Percentiles rank a stretch among this genome's conserved stretches.
phyloP scores from a whole-genome alignment of 2,888 invertebrate species.

The Ophion costatus region DNA sequence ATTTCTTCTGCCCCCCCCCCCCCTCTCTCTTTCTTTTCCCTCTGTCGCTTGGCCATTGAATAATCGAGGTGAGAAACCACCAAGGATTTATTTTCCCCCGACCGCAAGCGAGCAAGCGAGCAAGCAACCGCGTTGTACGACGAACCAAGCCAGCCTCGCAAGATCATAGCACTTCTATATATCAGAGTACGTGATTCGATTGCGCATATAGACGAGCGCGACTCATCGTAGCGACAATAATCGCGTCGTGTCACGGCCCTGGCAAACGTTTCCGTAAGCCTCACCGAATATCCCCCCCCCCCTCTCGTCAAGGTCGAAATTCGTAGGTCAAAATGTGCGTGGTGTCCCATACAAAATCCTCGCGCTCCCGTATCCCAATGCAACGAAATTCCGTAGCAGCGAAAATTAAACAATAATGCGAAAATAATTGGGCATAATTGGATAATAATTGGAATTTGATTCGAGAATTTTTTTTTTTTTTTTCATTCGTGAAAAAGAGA shows the following conservation, averaged over 20 bases:
- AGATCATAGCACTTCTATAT: constrained; percentile 2
- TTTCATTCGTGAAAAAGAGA: no score
- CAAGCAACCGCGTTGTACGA: neutral
- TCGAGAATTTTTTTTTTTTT: no score
- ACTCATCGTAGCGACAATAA: neutral
- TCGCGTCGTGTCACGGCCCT: constrained; percentile 8
- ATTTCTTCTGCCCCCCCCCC: neutral
- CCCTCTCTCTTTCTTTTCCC: neutral
- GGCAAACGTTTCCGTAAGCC: neutral
- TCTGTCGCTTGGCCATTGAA: constrained; percentile 14
- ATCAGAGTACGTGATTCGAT: constrained; percentile 1
- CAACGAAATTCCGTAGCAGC: no score
- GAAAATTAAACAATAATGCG: no score
- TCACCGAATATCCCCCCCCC: neutral
- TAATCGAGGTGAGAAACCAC: constrained; percentile 20
- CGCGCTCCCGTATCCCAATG: no score
- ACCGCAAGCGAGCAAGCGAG: no score
- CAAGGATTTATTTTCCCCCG: constrained; percentile 26
- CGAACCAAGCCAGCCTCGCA: constrained; percentile 1
- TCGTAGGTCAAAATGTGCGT: neutral
- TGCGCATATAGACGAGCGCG: neutral
- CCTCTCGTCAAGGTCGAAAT: neutral
- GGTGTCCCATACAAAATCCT: no score
- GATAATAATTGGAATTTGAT: no score
- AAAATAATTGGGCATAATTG: no score